Evolutionary conservation across 2,888 invertebrate genomes (phyloP).

Genomic region (Camptogramma bilineatum): DNA sequence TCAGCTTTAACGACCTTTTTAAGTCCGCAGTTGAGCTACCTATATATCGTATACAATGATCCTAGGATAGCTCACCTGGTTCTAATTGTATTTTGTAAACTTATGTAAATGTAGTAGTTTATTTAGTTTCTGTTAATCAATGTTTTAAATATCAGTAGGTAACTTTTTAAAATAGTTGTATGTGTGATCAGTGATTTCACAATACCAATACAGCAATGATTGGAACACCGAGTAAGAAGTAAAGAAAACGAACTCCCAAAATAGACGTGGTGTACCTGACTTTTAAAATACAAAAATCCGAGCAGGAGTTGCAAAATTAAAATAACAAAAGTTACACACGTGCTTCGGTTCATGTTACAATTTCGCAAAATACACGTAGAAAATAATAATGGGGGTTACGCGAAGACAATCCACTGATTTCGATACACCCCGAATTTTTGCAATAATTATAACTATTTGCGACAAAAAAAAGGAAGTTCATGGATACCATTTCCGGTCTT

Average conservation of each 20-base stretch:
- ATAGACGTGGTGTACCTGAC: constrained; percentile 32
- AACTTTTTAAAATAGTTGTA: too few species aligned
- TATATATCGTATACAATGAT: too few species aligned
- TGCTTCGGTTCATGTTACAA: constrained; percentile 74
- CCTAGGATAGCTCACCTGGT: too few species aligned
- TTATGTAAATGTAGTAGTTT: too few species aligned
- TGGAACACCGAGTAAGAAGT: constrained; percentile 7
- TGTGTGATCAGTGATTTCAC: too few species aligned
- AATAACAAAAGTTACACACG: constrained; percentile 77
- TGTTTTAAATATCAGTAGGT: too few species aligned
- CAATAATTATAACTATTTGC: constrained; percentile 72
- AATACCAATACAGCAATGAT: not conserved
- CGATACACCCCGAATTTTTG: constrained; percentile 62
- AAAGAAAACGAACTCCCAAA: constrained; percentile 24
- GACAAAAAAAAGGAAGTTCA: constrained; percentile 74
- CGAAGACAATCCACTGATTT: constrained; percentile 78
- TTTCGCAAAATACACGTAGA: constrained; percentile 65
- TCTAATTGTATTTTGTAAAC: too few species aligned
- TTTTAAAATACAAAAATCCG: constrained; percentile 32
- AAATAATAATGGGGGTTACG: constrained; percentile 69
- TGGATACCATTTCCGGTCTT: constrained; percentile 73
- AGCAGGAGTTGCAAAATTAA: constrained; percentile 63
- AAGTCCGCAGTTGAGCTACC: too few species aligned
- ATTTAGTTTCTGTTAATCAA: too few species aligned
- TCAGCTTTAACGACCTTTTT: too few species aligned